phyloP scores from a whole-genome alignment of 2,888 invertebrate species.

The Oscheius onirici region DNA sequence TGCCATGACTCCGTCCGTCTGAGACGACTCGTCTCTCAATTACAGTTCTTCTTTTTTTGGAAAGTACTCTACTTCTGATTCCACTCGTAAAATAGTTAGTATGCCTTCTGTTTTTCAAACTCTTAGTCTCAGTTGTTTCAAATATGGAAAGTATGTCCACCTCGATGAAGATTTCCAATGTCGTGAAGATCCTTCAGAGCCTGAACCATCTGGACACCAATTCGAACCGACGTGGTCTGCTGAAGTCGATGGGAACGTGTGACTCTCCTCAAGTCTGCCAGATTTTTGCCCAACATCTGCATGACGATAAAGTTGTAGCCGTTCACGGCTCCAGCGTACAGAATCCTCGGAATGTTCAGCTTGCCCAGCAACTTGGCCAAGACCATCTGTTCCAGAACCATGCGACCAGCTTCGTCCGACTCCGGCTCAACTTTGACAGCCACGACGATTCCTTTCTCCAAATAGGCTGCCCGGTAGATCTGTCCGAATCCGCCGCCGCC shows the following conservation, averaged over 20 bases:
- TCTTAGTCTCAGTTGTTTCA: no score
- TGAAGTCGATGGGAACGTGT: conserved; percentile 42
- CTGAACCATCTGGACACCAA: conserved; percentile 59
- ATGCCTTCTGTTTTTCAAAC: no score
- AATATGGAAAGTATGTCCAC: no score
- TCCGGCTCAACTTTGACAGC: conserved; percentile 68
- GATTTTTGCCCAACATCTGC: conserved; percentile 65
- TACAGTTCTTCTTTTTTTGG: no score
- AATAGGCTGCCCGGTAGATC: conserved; percentile 60
- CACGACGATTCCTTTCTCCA: conserved; percentile 39
- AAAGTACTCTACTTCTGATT: no score
- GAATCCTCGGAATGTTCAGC: conserved; percentile 51
- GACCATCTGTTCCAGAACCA: conserved; percentile 64
- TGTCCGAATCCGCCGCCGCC: conserved; percentile 70
- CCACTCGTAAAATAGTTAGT: no score
- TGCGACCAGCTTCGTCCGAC: conserved; percentile 55
- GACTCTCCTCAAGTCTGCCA: conserved; percentile 59
- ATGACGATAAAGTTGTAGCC: conserved; percentile 64
- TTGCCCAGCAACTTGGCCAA: conserved; percentile 45
- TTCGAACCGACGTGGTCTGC: conserved; percentile 40
- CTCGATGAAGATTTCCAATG: conserved; percentile 63
- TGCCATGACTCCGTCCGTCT: no score
- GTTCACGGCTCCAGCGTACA: conserved; percentile 57
- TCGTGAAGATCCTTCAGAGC: conserved; percentile 59
- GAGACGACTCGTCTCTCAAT: no score